These are phyloP conservation scores for Chromobotia macracanthus DNA, from an alignment of 2,797 vertebrate genomes.

Conservation along the genomic window DNA sequence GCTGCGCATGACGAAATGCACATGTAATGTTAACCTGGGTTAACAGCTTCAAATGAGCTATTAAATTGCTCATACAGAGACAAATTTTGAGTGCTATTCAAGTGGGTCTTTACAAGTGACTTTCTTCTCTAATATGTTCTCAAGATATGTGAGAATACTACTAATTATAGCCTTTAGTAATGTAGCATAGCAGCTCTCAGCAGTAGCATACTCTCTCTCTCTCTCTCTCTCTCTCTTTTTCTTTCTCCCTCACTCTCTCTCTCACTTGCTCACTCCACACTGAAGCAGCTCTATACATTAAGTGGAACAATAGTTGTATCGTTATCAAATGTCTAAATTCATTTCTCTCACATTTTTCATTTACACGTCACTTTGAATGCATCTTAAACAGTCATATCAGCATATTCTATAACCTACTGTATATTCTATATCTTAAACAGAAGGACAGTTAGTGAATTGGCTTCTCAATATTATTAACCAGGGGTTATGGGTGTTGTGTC, in stretches of 20 bases:
- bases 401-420: neutral
- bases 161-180: constrained; percentile 74
- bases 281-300: constrained; percentile 64
- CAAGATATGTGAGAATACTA: constrained; percentile 73
- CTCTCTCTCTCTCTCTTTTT: too few species aligned
- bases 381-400: neutral
- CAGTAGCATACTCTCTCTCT: constrained; percentile 59
- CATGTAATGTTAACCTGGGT: constrained; percentile 74
- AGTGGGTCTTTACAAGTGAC: constrained; percentile 72
- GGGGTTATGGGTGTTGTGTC: neutral
- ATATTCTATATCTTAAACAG: neutral
- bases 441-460: neutral
- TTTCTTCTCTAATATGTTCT: constrained; percentile 71
- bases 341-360: constrained; percentile 55
- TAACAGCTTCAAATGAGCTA: constrained; percentile 76
- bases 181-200: constrained; percentile 62
- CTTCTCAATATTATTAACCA: neutral
- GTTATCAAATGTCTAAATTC: constrained; percentile 70
- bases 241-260: too few species aligned
- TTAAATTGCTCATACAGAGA: constrained; percentile 73
- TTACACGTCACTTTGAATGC: constrained; percentile 6
- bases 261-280: constrained; percentile 28
- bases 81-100: constrained; percentile 72
- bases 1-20: constrained; percentile 70
- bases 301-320: constrained; percentile 66